These are phyloP conservation scores for Taenioides sp. DNA, from an alignment of 2,797 vertebrate species.

Conservation along the genomic window DNA sequence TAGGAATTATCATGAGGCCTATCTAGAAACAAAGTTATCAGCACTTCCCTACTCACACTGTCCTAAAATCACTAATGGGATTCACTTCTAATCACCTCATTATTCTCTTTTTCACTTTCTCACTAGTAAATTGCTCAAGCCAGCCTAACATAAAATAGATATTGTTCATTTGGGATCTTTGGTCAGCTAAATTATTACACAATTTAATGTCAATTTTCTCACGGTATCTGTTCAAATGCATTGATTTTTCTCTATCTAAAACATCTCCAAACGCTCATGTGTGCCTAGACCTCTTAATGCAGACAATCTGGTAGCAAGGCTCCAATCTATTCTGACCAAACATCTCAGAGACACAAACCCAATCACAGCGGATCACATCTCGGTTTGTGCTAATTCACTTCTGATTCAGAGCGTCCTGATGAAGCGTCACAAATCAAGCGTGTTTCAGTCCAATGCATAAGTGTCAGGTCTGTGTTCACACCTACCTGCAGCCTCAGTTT, in stretches of 20 bases:
- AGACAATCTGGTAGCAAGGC: conserved; percentile 17
- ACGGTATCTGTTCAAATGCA: background rate
- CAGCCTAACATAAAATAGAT: no score
- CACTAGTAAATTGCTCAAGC: no score
- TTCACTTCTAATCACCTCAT: no score
- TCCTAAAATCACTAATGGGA: no score
- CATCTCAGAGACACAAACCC: conserved; percentile 37
- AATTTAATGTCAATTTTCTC: background rate
- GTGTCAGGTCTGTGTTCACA: conserved; percentile 28
- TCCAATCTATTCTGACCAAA: conserved; percentile 38
- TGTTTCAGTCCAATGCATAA: conserved; percentile 29
- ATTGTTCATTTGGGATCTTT: no score
- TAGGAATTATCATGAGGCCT: no score
- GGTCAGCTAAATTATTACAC: no score
- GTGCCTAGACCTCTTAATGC: conserved; percentile 19
- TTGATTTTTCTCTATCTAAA: conserved; percentile 5
- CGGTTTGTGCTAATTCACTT: conserved; percentile 10
- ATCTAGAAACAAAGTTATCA: no score
- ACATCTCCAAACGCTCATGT: conserved; percentile 24
- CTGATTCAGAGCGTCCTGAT: conserved; percentile 29
- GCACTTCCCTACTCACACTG: no score
- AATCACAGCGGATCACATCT: conserved; percentile 44
- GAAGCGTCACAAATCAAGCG: conserved; percentile 44
- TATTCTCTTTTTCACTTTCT: no score
- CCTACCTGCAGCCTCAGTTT: conserved; percentile 21